Conservation (phyloP, 1,140 invertebrate species). For the Leptoteleia sp. region DNA sequence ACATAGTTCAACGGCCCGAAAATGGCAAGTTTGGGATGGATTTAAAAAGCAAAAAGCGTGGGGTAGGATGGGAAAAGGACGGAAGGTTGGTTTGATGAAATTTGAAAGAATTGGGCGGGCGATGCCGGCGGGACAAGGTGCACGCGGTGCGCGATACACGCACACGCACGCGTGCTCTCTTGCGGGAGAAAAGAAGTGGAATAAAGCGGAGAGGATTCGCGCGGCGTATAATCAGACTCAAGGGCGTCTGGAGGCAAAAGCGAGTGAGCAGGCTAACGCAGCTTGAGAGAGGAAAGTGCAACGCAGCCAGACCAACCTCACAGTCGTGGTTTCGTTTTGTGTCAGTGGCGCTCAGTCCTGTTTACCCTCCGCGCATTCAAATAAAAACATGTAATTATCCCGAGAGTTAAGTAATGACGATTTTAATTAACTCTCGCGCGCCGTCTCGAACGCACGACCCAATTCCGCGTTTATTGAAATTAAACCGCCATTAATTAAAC, state of each 20-base stretch:
- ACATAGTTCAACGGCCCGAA: no score
- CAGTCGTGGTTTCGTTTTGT: slow-evolving; percentile 66
- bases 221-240: slow-evolving; percentile 78
- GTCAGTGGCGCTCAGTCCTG: slow-evolving; percentile 70
- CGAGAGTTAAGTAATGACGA: slow-evolving; percentile 42
- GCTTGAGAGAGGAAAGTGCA: slow-evolving; percentile 72
- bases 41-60: no score
- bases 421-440: slow-evolving; percentile 45
- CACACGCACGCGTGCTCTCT: slow-evolving; percentile 53
- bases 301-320: slow-evolving; percentile 54
- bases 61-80: no score
- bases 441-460: slow-evolving; percentile 5
- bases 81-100: no score
- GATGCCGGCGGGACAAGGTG: slow-evolving; percentile 27
- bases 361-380: slow-evolving; percentile 42
- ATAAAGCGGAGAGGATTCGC: slow-evolving; percentile 60
- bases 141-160: slow-evolving; percentile 32
- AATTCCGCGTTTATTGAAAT: slow-evolving; percentile 29
- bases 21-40: no score
- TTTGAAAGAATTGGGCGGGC: slow-evolving; percentile 40
- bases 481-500: slow-evolving; percentile 29
- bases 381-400: slow-evolving; percentile 53
- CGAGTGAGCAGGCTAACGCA: slow-evolving; percentile 56
- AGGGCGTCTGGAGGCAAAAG: slow-evolving; percentile 78
- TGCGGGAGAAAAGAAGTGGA: slow-evolving; percentile 50